phyloP scores from a whole-genome alignment of 2,797 vertebrate genomes.

The Intellagama lesueurii region DNA sequence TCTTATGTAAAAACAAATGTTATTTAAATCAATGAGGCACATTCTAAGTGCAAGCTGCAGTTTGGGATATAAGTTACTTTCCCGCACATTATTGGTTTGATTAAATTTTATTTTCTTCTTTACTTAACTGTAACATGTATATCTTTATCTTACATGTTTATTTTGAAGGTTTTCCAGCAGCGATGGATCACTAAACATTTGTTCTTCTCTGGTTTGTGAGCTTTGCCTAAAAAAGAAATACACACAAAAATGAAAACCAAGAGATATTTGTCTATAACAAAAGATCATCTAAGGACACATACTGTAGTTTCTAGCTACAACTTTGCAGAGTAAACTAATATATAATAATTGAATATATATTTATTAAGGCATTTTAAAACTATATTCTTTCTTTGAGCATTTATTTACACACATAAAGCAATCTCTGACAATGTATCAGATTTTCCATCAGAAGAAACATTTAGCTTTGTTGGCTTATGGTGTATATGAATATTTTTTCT shows the following conservation, averaged over 20 bases:
- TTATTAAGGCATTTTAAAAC: constrained; percentile 20
- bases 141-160: constrained; percentile 89
- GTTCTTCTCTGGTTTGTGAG: constrained; percentile 87
- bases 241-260: neutral
- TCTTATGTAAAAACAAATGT: neutral
- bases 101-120: constrained; percentile 18
- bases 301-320: neutral
- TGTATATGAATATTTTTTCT: constrained; percentile 1
- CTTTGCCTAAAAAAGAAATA: constrained; percentile 84
- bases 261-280: neutral
- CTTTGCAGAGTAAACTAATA: neutral
- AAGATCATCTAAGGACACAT: neutral
- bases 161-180: constrained; percentile 97
- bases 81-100: neutral
- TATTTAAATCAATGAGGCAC: neutral
- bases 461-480: neutral
- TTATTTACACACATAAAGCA: neutral
- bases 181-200: constrained; percentile 90
- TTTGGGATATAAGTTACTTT: neutral
- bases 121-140: neutral
- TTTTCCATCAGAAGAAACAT: neutral
- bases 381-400: neutral
- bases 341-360: neutral
- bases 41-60: neutral
- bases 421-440: neutral